Conservation (phyloP, 2,888 invertebrate genomes). For the Drosophila neoperkinsi region DNA sequence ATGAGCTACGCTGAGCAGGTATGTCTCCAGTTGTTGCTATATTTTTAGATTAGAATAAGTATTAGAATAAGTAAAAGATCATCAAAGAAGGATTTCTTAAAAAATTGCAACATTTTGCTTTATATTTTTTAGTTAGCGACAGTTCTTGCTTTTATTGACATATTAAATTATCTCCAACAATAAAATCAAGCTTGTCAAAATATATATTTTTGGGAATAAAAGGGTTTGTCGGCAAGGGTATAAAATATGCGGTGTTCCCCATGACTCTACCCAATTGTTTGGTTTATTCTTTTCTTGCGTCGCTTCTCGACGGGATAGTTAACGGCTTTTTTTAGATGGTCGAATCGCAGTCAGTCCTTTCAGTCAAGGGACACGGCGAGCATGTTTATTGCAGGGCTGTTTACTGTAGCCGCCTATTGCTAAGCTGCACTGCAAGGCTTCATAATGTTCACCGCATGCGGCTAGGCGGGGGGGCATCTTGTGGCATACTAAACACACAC, state of each 20-base stretch:
- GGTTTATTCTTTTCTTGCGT: neutral
- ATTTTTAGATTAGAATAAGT: neutral
- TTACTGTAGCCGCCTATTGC: constrained; percentile 15
- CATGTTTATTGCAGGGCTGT: constrained; percentile 33
- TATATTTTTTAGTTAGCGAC: neutral
- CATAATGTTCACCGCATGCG: constrained; percentile 75
- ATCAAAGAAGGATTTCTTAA: neutral
- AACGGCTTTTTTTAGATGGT: constrained; percentile 40
- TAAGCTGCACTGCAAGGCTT: constrained; percentile 69
- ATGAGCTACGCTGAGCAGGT: neutral
- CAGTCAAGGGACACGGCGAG: constrained; percentile 22
- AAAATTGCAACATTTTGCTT: neutral
- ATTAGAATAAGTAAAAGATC: neutral
- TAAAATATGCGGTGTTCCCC: neutral
- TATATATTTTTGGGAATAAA: neutral
- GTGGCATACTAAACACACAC: constrained; percentile 25
- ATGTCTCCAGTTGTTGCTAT: neutral
- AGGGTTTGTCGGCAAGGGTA: neutral
- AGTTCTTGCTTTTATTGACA: neutral
- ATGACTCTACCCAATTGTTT: no score
- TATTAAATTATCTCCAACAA: neutral
- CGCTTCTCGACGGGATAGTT: constrained; percentile 16
- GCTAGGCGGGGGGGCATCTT: constrained; percentile 14
- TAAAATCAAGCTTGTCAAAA: neutral
- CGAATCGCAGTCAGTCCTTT: constrained; percentile 24